Evolutionary conservation across 2,888 invertebrate genomes (phyloP).

Genomic region (Steromphala cineraria): DNA sequence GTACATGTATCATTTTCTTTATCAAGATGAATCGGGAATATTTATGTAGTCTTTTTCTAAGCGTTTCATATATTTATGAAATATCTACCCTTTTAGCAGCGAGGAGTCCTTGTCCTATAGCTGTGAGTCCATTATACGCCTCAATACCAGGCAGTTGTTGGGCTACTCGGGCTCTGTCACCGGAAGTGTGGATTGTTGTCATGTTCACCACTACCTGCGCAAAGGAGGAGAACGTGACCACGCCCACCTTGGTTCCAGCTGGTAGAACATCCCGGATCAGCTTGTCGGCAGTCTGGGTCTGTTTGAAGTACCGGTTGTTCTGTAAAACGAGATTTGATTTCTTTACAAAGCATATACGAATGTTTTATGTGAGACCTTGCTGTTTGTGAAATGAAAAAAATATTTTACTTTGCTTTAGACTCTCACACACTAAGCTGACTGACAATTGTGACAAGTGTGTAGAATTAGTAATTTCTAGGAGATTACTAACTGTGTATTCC

Average conservation of each 20-base stretch:
- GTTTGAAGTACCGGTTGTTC: constrained; percentile 14
- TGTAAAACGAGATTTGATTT: not conserved
- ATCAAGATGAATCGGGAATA: too few relatives aligned
- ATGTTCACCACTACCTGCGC: not conserved
- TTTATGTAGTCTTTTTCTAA: too few relatives aligned
- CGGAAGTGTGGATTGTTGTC: not conserved
- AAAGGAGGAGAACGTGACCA: not conserved
- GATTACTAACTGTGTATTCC: too few relatives aligned
- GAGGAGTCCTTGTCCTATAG: not conserved
- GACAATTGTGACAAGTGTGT: too few relatives aligned
- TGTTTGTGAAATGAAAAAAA: too few relatives aligned
- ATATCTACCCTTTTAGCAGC: not conserved
- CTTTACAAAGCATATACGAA: not conserved
- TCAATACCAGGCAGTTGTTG: not conserved
- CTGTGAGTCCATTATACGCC: not conserved
- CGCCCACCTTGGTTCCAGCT: not conserved
- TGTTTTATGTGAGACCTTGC: too few relatives aligned
- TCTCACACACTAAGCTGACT: too few relatives aligned
- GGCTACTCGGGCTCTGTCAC: not conserved
- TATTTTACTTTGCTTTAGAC: too few relatives aligned
- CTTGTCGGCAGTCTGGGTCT: not conserved
- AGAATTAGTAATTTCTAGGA: too few relatives aligned
- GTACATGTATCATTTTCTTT: too few relatives aligned
- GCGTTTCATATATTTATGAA: too few relatives aligned
- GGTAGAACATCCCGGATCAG: not conserved